Evolutionary conservation across 2,888 invertebrate genomes (phyloP).

Genomic region (Drosophila prolongata): DNA sequence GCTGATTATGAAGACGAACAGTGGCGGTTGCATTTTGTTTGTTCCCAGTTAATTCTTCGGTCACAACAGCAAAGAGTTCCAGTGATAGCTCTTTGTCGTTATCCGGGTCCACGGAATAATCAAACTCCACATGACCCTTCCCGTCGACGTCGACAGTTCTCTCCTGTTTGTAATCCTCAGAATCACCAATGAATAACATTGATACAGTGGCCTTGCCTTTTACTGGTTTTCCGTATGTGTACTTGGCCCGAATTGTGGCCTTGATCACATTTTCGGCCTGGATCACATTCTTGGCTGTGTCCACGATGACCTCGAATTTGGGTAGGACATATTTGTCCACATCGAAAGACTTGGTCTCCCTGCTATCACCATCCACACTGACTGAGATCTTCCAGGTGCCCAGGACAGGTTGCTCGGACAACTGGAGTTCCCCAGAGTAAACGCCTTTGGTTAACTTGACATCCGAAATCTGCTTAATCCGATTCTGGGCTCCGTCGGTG

Average conservation of each 20-base stretch:
- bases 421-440: constrained; percentile 89
- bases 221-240: constrained; percentile 94
- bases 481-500: constrained; percentile 89
- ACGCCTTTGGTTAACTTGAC: constrained; percentile 90
- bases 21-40: constrained; percentile 92
- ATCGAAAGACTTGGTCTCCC: constrained; percentile 83
- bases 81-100: constrained; percentile 85
- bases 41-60: constrained; percentile 92
- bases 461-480: constrained; percentile 92
- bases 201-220: constrained; percentile 93
- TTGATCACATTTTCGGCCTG: constrained; percentile 91
- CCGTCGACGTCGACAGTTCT: constrained; percentile 89
- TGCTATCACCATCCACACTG: constrained; percentile 84
- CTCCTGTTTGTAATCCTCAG: constrained; percentile 84
- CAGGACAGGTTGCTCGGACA: constrained; percentile 93
- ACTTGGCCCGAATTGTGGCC: constrained; percentile 93
- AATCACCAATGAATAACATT: constrained; percentile 39
- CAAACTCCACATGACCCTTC: constrained; percentile 89
- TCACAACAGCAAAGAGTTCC: constrained; percentile 92
- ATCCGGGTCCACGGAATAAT: constrained; percentile 87
- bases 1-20: constrained; percentile 90
- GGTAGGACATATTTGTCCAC: constrained; percentile 96
- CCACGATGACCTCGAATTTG: constrained; percentile 94
- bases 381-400: constrained; percentile 95
- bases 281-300: constrained; percentile 92